These are phyloP conservation scores for Trichogramma evanescens DNA, from an alignment of 2,888 invertebrate genomes.

Conservation along the genomic window DNA sequence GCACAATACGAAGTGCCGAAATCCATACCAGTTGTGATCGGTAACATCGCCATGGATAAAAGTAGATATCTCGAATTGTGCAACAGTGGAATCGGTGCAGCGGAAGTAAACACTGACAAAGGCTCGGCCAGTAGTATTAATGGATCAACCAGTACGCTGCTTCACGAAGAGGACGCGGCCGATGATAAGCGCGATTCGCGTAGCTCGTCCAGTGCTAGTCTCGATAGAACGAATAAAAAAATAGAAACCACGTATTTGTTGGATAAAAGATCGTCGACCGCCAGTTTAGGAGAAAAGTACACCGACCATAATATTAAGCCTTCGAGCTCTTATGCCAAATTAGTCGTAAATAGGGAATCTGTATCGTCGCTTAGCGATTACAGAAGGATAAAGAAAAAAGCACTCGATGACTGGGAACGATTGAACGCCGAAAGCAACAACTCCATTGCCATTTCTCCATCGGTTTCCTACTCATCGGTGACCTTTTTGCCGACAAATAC, in stretches of 20 bases:
- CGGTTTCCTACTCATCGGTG: slow-evolving; percentile 37
- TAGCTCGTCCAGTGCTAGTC: slow-evolving; percentile 35
- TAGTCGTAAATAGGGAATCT: slow-evolving; percentile 31
- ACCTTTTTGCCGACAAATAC: slow-evolving; percentile 32
- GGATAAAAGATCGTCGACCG: slow-evolving; percentile 26
- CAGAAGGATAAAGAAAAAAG: slow-evolving; percentile 28
- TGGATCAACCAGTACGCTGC: not conserved
- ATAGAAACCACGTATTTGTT: not conserved
- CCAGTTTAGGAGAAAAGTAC: slow-evolving; percentile 35
- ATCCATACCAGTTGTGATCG: slow-evolving; percentile 33
- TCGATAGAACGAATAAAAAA: slow-evolving; percentile 31
- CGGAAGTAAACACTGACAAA: not conserved
- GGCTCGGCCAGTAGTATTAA: not conserved
- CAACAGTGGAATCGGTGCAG: slow-evolving; percentile 15
- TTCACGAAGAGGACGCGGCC: not conserved
- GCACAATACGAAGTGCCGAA: slow-evolving; percentile 64
- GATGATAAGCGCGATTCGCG: slow-evolving; percentile 23
- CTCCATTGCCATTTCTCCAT: slow-evolving; percentile 30
- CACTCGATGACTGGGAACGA: slow-evolving; percentile 24
- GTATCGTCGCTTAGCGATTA: slow-evolving; percentile 35
- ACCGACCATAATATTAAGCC: slow-evolving; percentile 29
- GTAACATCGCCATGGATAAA: not conserved
- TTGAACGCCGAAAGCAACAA: slow-evolving; percentile 33
- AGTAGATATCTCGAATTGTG: not conserved
- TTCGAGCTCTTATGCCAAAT: slow-evolving; percentile 26